Evolutionary conservation across 1,140 invertebrate species (phyloP), one percentile per base, ranked within the genome.

Genomic region (Idris sp.): DNA sequence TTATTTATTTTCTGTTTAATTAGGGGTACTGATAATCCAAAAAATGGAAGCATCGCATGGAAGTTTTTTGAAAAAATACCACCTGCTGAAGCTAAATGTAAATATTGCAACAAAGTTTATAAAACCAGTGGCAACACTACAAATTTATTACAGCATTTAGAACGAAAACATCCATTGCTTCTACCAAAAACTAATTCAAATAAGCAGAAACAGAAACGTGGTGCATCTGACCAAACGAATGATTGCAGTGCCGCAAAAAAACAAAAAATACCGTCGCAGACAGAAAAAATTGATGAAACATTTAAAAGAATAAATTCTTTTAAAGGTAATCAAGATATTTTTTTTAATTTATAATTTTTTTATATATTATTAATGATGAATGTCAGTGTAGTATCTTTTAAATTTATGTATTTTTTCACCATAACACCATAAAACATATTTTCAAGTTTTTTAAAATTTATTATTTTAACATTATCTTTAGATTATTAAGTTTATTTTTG

Each of bases 291-390:
- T 11, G 31, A 33, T 10, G 31, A 33, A 11, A 10, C 31, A 10
- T 33, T 33, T 10, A 9, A 33, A 33, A 33, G 31, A 11, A 11
- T 33, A 0, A 9, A 33, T 9, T 33, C 31, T 10, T 33, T 33
- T 10, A 33, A 33, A 33, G 31, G 31, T 33, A 33, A 11, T 33
- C 5, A 33, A n/a, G n/a, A n/a, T n/a, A n/a, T n/a, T n/a, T n/a
- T n/a, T n/a, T n/a, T n/a, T n/a, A n/a, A n/a, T n/a, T n/a, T n/a
- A n/a, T n/a, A n/a, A n/a, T n/a, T n/a, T n/a, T n/a, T n/a, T n/a
- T n/a, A n/a, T n/a, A n/a, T n/a, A n/a, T n/a, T n/a, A n/a, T n/a
- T n/a, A n/a, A n/a, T n/a, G n/a, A n/a, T n/a, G n/a, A n/a, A n/a
- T n/a, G n/a, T n/a, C n/a, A n/a, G n/a, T n/a, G n/a, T n/a, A n/a